phyloP scores from a whole-genome alignment of 92 coral and sea anemone species.

The Zoanthus solanderi region DNA sequence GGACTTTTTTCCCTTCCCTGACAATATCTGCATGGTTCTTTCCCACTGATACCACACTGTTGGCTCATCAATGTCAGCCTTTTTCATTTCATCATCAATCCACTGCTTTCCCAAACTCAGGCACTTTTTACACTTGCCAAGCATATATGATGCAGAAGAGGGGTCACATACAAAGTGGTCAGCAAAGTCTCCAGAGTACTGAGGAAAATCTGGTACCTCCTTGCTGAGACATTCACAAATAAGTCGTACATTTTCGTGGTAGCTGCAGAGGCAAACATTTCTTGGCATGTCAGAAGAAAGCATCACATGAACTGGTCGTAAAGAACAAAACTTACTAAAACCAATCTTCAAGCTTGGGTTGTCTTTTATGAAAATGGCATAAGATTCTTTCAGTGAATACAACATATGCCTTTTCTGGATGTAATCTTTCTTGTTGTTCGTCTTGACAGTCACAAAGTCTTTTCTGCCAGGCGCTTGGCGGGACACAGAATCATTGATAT shows the following conservation, averaged over 20 bases:
- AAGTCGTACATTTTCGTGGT: conserved; percentile 49
- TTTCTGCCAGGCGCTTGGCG: conserved; percentile 68
- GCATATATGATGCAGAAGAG: conserved; percentile 69
- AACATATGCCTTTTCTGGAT: conserved; percentile 72
- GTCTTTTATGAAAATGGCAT: conserved; percentile 58
- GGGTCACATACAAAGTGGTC: conserved; percentile 68
- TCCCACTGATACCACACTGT: too few species aligned
- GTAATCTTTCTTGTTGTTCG: conserved; percentile 38
- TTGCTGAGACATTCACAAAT: conserved; percentile 62
- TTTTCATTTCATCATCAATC: neutral
- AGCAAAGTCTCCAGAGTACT: conserved; percentile 62
- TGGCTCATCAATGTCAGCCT: conserved; percentile 1
- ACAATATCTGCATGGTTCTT: too few species aligned
- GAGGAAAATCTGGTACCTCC: conserved; percentile 46
- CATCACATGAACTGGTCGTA: conserved; percentile 63
- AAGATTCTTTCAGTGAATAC: conserved; percentile 56
- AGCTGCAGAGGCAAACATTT: conserved; percentile 56
- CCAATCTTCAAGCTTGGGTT: conserved; percentile 59
- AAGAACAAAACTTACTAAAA: conserved; percentile 63
- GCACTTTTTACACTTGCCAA: conserved; percentile 67
- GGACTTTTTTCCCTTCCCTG: too few species aligned
- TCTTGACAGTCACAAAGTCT: conserved; percentile 33
- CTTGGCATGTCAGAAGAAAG: conserved; percentile 54
- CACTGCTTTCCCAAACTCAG: neutral
- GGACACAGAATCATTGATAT: conserved; percentile 49